Percentiles rank a stretch among this genome's conserved stretches.
Evolutionary conservation across 2,888 invertebrate genomes (phyloP).

Genomic region (Griposia aprilina): DNA sequence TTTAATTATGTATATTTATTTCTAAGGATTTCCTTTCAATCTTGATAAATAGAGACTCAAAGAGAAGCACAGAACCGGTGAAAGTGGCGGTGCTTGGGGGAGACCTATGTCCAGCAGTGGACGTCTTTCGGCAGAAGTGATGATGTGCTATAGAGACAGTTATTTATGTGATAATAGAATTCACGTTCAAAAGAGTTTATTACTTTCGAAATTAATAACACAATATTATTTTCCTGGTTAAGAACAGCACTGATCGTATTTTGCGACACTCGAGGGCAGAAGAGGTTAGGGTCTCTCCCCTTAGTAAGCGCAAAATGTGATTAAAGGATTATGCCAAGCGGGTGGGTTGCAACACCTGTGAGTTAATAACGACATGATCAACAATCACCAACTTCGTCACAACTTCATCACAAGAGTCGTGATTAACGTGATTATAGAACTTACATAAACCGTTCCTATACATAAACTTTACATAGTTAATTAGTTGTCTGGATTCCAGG

Average conservation of each 20-base stretch:
- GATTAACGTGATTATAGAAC: background rate
- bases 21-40: constrained; percentile 13
- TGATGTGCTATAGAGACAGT: background rate
- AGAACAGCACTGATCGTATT: constrained; percentile 5
- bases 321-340: constrained; percentile 16
- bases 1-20: constrained; percentile 36
- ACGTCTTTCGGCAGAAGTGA: too few relatives aligned
- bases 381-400: constrained; percentile 6
- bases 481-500: background rate
- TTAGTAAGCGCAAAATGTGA: constrained; percentile 1
- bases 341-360: constrained; percentile 19
- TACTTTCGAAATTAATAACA: background rate
- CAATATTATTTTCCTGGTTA: background rate
- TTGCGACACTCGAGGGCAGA: constrained; percentile 4
- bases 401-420: constrained; percentile 11
- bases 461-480: background rate
- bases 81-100: too few relatives aligned
- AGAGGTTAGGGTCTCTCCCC: constrained; percentile 2
- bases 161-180: constrained; percentile 3
- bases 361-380: constrained; percentile 1
- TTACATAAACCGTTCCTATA: background rate
- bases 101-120: too few relatives aligned
- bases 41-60: background rate
- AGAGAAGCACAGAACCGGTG: too few relatives aligned
- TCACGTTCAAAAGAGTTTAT: constrained; percentile 1